Evolutionary conservation across 2,797 vertebrate genomes (phyloP), one percentile per base, ranked within the genome.

Genomic region (Sebastes hubbsi): DNA sequence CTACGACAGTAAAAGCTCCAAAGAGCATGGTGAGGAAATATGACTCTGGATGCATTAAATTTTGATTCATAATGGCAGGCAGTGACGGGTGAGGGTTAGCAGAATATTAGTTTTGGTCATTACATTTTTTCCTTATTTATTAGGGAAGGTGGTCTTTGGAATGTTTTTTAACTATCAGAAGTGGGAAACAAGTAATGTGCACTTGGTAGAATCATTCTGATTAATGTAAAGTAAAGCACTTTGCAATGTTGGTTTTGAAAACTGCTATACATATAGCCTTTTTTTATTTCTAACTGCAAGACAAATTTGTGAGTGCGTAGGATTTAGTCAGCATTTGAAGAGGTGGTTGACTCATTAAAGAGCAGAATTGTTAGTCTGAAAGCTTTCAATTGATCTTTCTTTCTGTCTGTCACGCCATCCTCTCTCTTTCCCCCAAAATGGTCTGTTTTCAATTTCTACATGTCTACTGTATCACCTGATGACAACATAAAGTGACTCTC

Each of bases 371-470:
- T n/a, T 24, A 2, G 8, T 56, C 4, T 27, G 1, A 11, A 55
- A 36, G 56, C 8, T 59, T 69, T 65, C 1, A 63, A 52, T 9
- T 49, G 14, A 16, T 2, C 34, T n/a, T 9, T 56, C 1, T 56
- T 22, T 27, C 7, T n/a, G 4, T 56, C 42, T 61, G 1, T 30
- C 32, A 13, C 20, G 6, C 36, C 11, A 20, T 8, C 12, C 9
- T n/a, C 4, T 13, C 34, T 42, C 20, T 60, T 46, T 68, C 46
- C 65, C 56, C 64, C 56, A 5, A 58, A 59, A 61, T 54, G 49
- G 22, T 82, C 75, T 80, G 82, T 77, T 85, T 86, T 83, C 58
- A 66, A 72, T 87, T 84, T 25, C 4, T 8, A 72, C 4, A 54
- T 58, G 24, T 73, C 58, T 56, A 12, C 59, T 29, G 63, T 20